phyloP scores from a whole-genome alignment of 2,888 invertebrate genomes.

The Altica lythri region DNA sequence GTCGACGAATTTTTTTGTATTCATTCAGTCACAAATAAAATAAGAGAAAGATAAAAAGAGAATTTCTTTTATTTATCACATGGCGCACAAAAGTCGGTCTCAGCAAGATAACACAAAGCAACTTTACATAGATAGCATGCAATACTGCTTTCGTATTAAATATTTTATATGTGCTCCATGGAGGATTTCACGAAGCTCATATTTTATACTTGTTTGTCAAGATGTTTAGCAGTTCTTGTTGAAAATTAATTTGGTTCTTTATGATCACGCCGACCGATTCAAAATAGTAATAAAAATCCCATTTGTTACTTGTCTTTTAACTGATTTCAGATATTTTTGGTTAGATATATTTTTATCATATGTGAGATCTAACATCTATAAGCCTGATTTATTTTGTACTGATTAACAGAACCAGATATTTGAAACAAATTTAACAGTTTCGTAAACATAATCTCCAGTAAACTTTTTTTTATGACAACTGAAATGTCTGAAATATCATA shows the following conservation, averaged over 20 bases:
- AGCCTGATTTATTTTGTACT: too few relatives aligned
- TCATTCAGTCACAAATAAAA: slow-evolving; percentile 28
- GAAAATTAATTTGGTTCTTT: slow-evolving; percentile 53
- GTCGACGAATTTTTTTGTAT: slow-evolving; percentile 30
- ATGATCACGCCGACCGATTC: slow-evolving; percentile 37
- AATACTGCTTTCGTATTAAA: slow-evolving; percentile 37
- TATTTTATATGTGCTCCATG: slow-evolving; percentile 45
- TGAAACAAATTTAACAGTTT: too few relatives aligned
- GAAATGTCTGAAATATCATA: too few relatives aligned
- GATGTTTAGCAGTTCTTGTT: slow-evolving; percentile 52
- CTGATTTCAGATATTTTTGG: too few relatives aligned
- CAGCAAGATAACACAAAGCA: slow-evolving; percentile 33
- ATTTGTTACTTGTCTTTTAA: too few relatives aligned
- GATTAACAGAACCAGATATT: too few relatives aligned
- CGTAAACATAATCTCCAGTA: too few relatives aligned
- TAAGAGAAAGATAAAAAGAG: slow-evolving; percentile 19
- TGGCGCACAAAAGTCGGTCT: slow-evolving; percentile 34
- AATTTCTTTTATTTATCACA: slow-evolving; percentile 35
- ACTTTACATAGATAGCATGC: slow-evolving; percentile 32
- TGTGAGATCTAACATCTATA: too few relatives aligned
- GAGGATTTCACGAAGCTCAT: slow-evolving; percentile 50
- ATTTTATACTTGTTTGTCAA: slow-evolving; percentile 55
- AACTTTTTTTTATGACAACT: too few relatives aligned
- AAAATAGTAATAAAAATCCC: slow-evolving; percentile 41
- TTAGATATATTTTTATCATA: too few relatives aligned